Evolutionary conservation across 1,140 invertebrate genomes (phyloP).

Genomic region (Apis florea): DNA sequence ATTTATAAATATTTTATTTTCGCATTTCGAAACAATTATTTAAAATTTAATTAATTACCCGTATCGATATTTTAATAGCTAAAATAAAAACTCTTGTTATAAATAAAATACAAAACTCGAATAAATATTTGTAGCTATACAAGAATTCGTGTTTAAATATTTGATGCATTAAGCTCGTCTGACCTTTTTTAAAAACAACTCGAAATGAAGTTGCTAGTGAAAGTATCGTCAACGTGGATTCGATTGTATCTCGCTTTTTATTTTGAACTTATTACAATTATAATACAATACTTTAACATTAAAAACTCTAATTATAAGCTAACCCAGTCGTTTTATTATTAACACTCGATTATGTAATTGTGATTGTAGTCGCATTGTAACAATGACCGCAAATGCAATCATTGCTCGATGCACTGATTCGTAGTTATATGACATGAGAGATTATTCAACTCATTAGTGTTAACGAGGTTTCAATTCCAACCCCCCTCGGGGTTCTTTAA

Average conservation of each 20-base stretch:
- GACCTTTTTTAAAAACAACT: slow-evolving; percentile 5
- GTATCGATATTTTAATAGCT: no score
- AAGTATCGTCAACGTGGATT: slow-evolving; percentile 1
- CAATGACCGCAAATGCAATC: background rate
- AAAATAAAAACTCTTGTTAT: background rate
- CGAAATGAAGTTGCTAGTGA: background rate
- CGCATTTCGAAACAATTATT: no score
- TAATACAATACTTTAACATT: slow-evolving; percentile 11
- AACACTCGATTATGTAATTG: background rate
- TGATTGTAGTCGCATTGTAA: background rate
- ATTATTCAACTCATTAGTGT: slow-evolving; percentile 16
- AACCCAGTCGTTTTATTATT: background rate
- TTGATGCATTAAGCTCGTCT: background rate
- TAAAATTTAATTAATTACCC: no score
- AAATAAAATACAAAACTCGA: background rate
- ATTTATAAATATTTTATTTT: no score
- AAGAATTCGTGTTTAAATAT: background rate
- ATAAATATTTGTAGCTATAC: background rate
- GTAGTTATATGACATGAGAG: background rate
- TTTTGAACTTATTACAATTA: background rate
- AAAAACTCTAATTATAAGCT: slow-evolving; percentile 29
- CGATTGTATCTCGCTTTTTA: slow-evolving; percentile 3
- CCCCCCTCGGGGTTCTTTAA: background rate
- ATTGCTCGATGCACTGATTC: background rate
- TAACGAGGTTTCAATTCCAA: slow-evolving; percentile 14